phyloP scores from a whole-genome alignment of 2,888 invertebrate species.

The Lasioglossum lativentre region DNA sequence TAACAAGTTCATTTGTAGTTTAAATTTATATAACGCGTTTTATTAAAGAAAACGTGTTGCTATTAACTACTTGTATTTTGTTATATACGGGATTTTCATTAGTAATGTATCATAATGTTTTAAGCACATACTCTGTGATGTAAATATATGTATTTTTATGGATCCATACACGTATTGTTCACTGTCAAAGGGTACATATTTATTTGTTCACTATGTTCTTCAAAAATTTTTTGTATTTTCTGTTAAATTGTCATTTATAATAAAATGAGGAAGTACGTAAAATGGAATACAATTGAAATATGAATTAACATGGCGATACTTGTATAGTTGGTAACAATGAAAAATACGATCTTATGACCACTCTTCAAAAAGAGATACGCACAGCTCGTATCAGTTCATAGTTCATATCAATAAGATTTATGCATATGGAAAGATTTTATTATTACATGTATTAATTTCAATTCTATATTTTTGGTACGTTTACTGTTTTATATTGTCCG shows the following conservation, averaged over 20 bases:
- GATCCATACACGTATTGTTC: not conserved
- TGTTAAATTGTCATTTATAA: not conserved
- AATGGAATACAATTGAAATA: not conserved
- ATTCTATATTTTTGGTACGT: not conserved
- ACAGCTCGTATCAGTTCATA: not conserved
- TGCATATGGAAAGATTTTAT: not conserved
- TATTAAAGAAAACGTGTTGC: not conserved
- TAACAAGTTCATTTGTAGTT: not conserved
- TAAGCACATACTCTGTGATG: not conserved
- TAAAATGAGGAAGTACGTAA: not conserved
- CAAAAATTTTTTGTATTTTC: not conserved
- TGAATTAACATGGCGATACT: not conserved
- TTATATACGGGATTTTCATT: not conserved
- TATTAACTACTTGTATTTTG: not conserved
- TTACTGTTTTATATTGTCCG: not conserved
- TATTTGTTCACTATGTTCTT: not conserved
- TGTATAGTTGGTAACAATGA: slow-evolving; percentile 35
- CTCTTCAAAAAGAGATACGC: not conserved
- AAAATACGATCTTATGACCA: slow-evolving; percentile 5
- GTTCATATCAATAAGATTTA: not conserved
- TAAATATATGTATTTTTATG: not conserved
- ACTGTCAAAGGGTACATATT: not conserved
- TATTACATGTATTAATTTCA: not conserved
- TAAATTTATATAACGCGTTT: not conserved
- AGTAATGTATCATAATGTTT: not conserved